Base-by-base conservation (phyloP, 2,113 vertebrate species). In the Myxocyprinus asiaticus region DNA sequence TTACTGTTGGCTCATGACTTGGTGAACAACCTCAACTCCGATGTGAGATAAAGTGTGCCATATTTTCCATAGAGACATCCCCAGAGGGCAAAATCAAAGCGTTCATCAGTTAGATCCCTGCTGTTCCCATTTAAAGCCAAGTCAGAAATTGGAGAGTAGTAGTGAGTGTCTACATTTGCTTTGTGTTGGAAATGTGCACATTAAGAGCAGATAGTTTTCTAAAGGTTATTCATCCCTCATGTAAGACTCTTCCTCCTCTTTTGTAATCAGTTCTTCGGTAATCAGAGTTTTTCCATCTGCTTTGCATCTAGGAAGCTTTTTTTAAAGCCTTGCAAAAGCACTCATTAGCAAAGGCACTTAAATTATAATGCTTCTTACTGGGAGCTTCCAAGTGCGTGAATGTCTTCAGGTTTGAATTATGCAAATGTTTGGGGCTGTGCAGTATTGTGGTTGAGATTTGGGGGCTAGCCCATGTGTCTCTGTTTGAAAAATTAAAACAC, bases 191-290 rank as follows among this genome's bases (percentile, higher is more conserved):
- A 76, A 65, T 76, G 17, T 65, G 12, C 33, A 65, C 48, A 53
- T 65, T 53, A 76, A 76, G 58, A 59, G 10, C 55, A 47, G 55
- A 72, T 59, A 72, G n/a, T 59, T 72, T 72, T 63, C 72, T 63
- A 51, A 75, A 72, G 58, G 59, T 63, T 76, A 76, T 76, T 76
- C 47, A 55, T 65, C 73, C 73, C 47, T 76, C 48, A 65, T 76
- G 71, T 76, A 44, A 3, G 22, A 55, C 33, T 76, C 73, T 42
- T 76, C 73, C 22, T 65, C 14, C 33, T 43, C 7, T n/a, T 55
- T 76, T 76, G 59, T 55, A 76, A 76, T 65, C 62, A 76, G 15
- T 62, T 75, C 59, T 75, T 75, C 15, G 62, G 58, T 50, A 50
- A 75, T 75, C 72, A 51, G 61, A 51, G 72, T 75, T 75, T 75